Percentiles rank a stretch among this genome's conserved stretches.
phyloP scores from a whole-genome alignment of 1,140 invertebrate species.

The Oedothorax gibbosus region DNA sequence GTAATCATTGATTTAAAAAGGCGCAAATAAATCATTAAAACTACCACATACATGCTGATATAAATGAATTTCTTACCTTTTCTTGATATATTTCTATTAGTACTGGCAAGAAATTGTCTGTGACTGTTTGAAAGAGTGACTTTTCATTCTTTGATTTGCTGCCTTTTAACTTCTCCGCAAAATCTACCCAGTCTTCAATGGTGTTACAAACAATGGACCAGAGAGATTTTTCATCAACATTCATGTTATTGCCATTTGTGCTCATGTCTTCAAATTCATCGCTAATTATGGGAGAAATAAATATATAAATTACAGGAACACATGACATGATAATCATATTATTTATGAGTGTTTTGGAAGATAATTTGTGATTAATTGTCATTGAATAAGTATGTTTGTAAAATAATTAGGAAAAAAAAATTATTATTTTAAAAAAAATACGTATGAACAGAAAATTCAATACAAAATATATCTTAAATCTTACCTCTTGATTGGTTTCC shows the following conservation, averaged over 20 bases:
- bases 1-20: not conserved
- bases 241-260: conserved; percentile 1
- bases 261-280: conserved; percentile 24
- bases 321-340: too few relatives aligned
- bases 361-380: too few relatives aligned
- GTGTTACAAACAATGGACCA: conserved; percentile 94
- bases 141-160: conserved; percentile 77
- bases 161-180: conserved; percentile 85
- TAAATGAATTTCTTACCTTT: conserved; percentile 39
- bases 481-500: too few relatives aligned
- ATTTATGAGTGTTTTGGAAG: too few relatives aligned
- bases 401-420: too few relatives aligned
- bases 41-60: not conserved
- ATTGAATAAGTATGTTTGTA: too few relatives aligned
- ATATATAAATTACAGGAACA: too few relatives aligned
- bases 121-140: conserved; percentile 82
- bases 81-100: conserved; percentile 91
- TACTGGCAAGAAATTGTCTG: conserved; percentile 91
- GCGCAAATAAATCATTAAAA: not conserved
- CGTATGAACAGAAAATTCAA: not conserved
- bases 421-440: not conserved
- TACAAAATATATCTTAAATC: not conserved
- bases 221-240: conserved; percentile 33
- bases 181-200: conserved; percentile 88
- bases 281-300: not conserved